A percentile compares a stretch with the other conserved stretches of the same genome.
Conservation (phyloP, 1,140 invertebrate genomes). For the Acyrthosiphon pisum region DNA sequence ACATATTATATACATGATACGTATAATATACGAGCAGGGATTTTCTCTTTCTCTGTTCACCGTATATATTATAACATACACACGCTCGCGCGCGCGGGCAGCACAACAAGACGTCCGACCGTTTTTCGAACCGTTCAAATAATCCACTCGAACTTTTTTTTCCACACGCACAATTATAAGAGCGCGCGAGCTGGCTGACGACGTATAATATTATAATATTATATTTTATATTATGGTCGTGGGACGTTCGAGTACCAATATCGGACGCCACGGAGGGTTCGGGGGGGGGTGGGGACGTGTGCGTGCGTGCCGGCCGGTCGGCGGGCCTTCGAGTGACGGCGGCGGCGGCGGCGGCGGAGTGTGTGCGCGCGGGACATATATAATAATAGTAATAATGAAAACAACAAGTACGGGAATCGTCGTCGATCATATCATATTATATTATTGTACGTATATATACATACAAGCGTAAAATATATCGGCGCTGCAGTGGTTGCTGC, state of each 20-base stretch:
- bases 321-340: not conserved
- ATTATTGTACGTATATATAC: not conserved
- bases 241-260: not conserved
- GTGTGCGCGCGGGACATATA: not conserved
- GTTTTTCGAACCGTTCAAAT: slow-evolving; percentile 52
- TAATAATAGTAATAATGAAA: slow-evolving; percentile 45
- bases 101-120: slow-evolving; percentile 51
- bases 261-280: not conserved
- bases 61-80: not conserved
- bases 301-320: slow-evolving; percentile 20
- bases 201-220: not conserved
- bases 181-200: slow-evolving; percentile 27
- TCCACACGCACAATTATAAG: not conserved
- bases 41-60: slow-evolving; percentile 1
- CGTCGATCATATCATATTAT: slow-evolving; percentile 21
- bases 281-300: not conserved
- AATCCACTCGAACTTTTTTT: slow-evolving; percentile 57
- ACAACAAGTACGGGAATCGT: slow-evolving; percentile 17
- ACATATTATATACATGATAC: not conserved
- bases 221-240: not conserved
- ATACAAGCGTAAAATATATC: not conserved
- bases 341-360: not conserved
- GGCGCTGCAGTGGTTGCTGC: not conserved
- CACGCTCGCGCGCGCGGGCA: not conserved
- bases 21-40: not conserved